Percentiles rank a stretch among this genome's conserved stretches.
Conservation (phyloP, 2,888 invertebrate species). For the Neoaliturus tenellus region DNA sequence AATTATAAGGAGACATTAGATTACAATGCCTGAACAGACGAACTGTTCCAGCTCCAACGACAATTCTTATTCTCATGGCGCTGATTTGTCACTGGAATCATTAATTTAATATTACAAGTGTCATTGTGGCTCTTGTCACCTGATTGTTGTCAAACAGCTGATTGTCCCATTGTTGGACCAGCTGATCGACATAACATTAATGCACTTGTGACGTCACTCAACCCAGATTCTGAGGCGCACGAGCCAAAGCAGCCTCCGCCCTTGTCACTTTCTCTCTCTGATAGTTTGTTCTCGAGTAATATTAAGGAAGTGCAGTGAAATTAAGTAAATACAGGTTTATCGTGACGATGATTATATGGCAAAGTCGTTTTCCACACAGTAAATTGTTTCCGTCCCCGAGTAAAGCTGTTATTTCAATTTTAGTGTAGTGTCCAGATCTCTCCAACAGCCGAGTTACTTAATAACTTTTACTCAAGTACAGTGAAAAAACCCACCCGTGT, state of each 20-base stretch:
- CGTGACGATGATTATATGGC: neutral
- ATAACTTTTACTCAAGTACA: too few species aligned
- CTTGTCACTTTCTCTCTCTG: neutral
- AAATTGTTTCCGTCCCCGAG: constrained; percentile 14
- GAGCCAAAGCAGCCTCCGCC: neutral
- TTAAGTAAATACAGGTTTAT: neutral
- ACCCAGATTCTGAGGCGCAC: neutral
- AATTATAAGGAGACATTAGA: too few species aligned
- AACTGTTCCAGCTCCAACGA: neutral
- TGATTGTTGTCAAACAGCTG: constrained; percentile 23
- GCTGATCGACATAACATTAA: constrained; percentile 7
- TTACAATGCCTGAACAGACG: too few species aligned
- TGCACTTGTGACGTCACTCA: neutral
- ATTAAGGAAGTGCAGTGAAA: neutral
- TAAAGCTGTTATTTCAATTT: neutral
- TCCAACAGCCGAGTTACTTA: neutral
- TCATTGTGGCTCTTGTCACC: constrained; percentile 1
- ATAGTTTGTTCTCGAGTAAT: neutral
- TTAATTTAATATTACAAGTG: neutral
- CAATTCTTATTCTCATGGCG: neutral
- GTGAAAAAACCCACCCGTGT: too few species aligned
- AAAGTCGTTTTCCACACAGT: neutral
- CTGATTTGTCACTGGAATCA: neutral
- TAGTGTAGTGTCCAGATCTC: neutral
- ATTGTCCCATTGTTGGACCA: constrained; percentile 36